Conservation (phyloP, 2,888 invertebrate species). For the Ennomos fuscantarius region DNA sequence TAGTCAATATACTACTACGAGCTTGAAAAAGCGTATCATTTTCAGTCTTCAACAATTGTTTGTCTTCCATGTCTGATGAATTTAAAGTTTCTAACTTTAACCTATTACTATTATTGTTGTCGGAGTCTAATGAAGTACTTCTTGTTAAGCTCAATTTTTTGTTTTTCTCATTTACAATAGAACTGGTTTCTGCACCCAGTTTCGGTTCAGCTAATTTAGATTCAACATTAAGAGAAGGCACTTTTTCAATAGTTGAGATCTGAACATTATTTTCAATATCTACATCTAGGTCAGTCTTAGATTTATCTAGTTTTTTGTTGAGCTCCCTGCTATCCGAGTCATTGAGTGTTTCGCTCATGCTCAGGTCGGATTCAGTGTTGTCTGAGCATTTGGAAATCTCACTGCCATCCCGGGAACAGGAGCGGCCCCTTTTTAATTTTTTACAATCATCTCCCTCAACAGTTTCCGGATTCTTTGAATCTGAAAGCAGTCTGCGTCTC, state of each 20-base stretch:
- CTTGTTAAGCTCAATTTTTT: conserved; percentile 81
- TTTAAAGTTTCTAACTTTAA: conserved; percentile 77
- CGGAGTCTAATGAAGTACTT: conserved; percentile 83
- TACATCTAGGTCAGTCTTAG: conserved; percentile 84
- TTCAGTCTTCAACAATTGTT: conserved; percentile 86
- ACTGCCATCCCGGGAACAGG: conserved; percentile 84
- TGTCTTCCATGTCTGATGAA: conserved; percentile 84
- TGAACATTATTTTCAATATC: conserved; percentile 84
- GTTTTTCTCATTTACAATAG: conserved; percentile 67
- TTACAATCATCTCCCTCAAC: conserved; percentile 74
- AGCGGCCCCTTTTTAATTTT: conserved; percentile 76
- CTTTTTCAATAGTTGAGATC: conserved; percentile 83
- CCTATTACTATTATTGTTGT: conserved; percentile 85
- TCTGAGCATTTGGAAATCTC: conserved; percentile 87
- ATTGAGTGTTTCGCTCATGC: conserved; percentile 83
- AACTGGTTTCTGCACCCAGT: conserved; percentile 67
- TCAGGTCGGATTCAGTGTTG: conserved; percentile 86
- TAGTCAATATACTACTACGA: conserved; percentile 81
- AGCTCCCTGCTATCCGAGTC: conserved; percentile 76
- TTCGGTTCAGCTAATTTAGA: conserved; percentile 73
- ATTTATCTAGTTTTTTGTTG: conserved; percentile 82
- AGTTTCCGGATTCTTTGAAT: conserved; percentile 75
- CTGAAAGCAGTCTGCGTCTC: conserved; percentile 82
- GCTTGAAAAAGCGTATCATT: conserved; percentile 82
- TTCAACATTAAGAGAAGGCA: conserved; percentile 80